Evolutionary conservation across 2,888 invertebrate genomes (phyloP).

Genomic region (Cremastinae sp.): DNA sequence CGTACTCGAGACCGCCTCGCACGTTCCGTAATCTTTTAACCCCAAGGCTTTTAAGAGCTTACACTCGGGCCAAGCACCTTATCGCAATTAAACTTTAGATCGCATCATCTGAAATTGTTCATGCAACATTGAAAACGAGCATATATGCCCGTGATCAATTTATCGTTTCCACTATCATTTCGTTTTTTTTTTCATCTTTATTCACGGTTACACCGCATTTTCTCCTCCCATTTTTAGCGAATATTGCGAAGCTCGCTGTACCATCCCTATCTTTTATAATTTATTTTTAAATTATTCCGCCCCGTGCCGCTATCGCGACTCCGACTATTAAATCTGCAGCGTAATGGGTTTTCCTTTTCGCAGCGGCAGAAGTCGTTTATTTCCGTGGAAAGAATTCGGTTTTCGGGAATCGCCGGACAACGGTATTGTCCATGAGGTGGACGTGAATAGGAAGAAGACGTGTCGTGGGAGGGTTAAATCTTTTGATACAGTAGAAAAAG

Average conservation of each 20-base stretch:
- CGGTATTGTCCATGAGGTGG: too few relatives aligned
- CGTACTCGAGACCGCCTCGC: slow-evolving; percentile 23
- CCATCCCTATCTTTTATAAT: too few relatives aligned
- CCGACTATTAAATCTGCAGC: slow-evolving; percentile 4
- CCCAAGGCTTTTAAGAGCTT: slow-evolving; percentile 62
- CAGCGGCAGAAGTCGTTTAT: slow-evolving; percentile 2
- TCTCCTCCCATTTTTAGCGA: slow-evolving; percentile 4
- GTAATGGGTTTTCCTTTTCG: not conserved
- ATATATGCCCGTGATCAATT: slow-evolving; percentile 61
- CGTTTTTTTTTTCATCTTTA: not conserved
- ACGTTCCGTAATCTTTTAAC: slow-evolving; percentile 65
- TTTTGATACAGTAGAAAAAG: not conserved
- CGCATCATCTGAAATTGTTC: slow-evolving; percentile 49
- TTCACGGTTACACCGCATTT: slow-evolving; percentile 25
- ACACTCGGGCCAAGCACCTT: slow-evolving; percentile 26
- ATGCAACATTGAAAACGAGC: slow-evolving; percentile 58
- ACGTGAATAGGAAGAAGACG: not conserved
- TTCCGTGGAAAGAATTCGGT: not conserved
- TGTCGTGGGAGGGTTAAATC: not conserved
- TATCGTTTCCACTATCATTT: slow-evolving; percentile 36
- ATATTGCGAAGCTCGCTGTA: too few relatives aligned
- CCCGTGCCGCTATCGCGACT: not conserved
- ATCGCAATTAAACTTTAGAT: slow-evolving; percentile 60
- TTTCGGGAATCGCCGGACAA: too few relatives aligned
- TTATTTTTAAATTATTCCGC: slow-evolving; percentile 8